A percentile compares a stretch with the other conserved stretches of the same genome.
Conservation (phyloP, 2,113 vertebrate genomes). For the Vombatus ursinus region DNA sequence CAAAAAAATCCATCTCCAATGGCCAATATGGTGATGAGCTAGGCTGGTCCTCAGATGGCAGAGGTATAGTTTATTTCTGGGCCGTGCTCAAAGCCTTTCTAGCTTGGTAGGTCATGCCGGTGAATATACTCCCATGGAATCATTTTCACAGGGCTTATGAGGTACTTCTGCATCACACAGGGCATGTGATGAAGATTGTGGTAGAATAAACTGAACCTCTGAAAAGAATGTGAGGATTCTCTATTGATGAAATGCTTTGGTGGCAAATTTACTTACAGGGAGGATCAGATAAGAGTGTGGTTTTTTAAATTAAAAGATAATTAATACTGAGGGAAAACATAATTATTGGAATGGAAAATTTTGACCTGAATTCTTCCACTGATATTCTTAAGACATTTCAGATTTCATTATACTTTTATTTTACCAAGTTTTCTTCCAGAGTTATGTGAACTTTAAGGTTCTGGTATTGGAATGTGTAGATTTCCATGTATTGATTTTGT, state of each 20-base stretch:
- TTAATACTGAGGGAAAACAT: conserved; percentile 65
- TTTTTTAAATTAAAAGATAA: conserved; percentile 50
- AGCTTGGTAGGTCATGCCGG: not conserved
- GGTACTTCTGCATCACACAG: not conserved
- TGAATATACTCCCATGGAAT: not conserved
- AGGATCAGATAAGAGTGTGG: not conserved
- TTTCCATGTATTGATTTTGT: not conserved
- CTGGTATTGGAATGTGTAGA: not conserved
- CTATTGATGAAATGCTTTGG: not conserved
- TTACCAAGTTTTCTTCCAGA: not conserved
- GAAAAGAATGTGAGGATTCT: not conserved
- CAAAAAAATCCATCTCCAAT: too few relatives aligned
- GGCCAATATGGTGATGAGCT: too few relatives aligned
- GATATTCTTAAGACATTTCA: conserved; percentile 59
- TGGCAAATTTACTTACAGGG: conserved; percentile 40
- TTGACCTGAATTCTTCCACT: conserved; percentile 61
- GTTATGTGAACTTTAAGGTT: not conserved
- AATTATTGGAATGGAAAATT: conserved; percentile 64
- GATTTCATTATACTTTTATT: conserved; percentile 58
- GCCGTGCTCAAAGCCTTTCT: not conserved
- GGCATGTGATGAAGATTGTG: not conserved
- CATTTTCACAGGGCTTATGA: not conserved
- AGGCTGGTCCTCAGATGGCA: too few relatives aligned
- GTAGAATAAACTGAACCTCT: not conserved
- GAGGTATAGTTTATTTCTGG: not conserved